These are phyloP conservation scores for Drosophila pseudotalamancana DNA, from an alignment of 2,888 invertebrate species.

Conservation along the genomic window DNA sequence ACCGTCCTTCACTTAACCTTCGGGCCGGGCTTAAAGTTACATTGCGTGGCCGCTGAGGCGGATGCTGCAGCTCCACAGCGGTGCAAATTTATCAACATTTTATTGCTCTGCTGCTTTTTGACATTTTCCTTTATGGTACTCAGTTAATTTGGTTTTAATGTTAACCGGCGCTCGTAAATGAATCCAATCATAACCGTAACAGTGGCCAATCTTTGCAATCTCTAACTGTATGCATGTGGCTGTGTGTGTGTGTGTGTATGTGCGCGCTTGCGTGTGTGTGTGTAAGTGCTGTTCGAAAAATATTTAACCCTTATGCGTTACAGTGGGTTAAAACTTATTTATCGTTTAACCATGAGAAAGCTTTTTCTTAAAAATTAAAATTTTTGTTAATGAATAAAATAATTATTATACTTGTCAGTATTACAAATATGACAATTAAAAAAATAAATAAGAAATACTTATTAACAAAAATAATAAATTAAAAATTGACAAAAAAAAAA, in stretches of 20 bases:
- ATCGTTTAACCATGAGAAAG: not conserved
- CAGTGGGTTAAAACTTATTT: not conserved
- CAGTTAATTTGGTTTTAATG: conserved; percentile 39
- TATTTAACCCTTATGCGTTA: conserved; percentile 49
- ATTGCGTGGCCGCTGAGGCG: not conserved
- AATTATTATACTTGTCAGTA: too few species aligned
- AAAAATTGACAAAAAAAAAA: not conserved
- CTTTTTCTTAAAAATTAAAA: not conserved
- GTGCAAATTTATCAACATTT: conserved; percentile 26
- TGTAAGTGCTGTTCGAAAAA: too few species aligned
- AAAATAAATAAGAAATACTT: not conserved
- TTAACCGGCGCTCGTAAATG: conserved; percentile 26
- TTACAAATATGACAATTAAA: not conserved
- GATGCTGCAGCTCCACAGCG: conserved; percentile 2
- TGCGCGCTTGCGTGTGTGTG: not conserved
- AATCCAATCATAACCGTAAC: conserved; percentile 41
- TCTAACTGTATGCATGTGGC: not conserved
- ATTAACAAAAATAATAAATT: not conserved
- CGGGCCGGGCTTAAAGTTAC: conserved; percentile 40
- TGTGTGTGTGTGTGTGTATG: not conserved
- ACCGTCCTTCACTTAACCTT: conserved; percentile 60
- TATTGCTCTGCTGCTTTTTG: conserved; percentile 33
- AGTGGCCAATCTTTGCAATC: conserved; percentile 13
- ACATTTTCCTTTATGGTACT: conserved; percentile 27
- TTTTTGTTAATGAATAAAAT: not conserved